Conservation (phyloP, 1,140 invertebrate species). For the Danaus plexippus region DNA sequence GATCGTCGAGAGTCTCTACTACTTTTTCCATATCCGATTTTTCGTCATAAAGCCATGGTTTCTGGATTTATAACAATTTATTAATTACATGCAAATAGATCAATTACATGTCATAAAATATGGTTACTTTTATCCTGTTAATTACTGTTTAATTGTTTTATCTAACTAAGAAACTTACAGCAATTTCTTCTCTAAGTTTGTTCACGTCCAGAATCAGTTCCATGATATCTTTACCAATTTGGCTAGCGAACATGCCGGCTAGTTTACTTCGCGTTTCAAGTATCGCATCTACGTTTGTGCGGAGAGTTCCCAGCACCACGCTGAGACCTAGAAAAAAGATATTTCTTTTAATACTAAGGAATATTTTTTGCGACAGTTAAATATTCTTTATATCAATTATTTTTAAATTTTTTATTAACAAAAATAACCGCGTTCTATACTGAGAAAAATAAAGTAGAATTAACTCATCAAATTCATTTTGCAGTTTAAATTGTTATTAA, state of each 20-base stretch:
- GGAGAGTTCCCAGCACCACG: slow-evolving; percentile 62
- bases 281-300: slow-evolving; percentile 71
- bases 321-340: slow-evolving; percentile 43
- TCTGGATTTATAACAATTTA: slow-evolving; percentile 56
- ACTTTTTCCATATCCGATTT: slow-evolving; percentile 78
- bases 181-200: slow-evolving; percentile 75
- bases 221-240: slow-evolving; percentile 76
- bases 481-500: too few relatives aligned
- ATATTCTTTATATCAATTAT: too few relatives aligned
- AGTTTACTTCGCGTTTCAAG: slow-evolving; percentile 72
- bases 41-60: slow-evolving; percentile 81
- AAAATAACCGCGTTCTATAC: too few relatives aligned
- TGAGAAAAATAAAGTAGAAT: too few relatives aligned
- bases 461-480: too few relatives aligned
- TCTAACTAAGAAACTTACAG: slow-evolving; percentile 49
- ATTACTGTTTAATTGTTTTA: too few relatives aligned
- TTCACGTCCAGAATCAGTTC: slow-evolving; percentile 77
- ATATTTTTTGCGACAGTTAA: too few relatives aligned
- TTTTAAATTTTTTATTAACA: too few relatives aligned
- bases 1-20: slow-evolving; percentile 73
- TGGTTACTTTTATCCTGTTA: too few relatives aligned
- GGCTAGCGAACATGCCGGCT: slow-evolving; percentile 72
- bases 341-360: too few relatives aligned
- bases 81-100: too few relatives aligned
- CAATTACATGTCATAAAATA: too few relatives aligned